These are phyloP conservation scores for Pipistrellus nathusii DNA, from an alignment of 2,797 vertebrate genomes.

Conservation along the genomic window DNA sequence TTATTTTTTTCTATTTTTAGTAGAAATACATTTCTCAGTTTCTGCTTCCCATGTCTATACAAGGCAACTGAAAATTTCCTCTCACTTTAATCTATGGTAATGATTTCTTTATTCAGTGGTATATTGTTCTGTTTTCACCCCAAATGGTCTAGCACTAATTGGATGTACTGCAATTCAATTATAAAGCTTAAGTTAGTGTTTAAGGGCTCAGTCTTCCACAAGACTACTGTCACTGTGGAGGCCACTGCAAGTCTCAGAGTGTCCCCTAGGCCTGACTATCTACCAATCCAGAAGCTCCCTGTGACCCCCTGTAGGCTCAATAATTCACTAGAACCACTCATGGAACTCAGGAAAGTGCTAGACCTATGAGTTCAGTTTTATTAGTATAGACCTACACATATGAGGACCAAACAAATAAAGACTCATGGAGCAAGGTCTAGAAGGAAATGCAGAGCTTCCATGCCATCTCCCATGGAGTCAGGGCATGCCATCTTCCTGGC, in stretches of 20 bases:
- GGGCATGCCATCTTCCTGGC: background rate
- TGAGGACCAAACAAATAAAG: background rate
- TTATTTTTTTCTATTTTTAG: background rate
- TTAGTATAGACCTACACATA: background rate
- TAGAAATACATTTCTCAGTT: constrained; percentile 12
- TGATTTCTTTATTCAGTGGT: background rate
- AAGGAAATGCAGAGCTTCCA: background rate
- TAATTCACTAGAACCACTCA: background rate
- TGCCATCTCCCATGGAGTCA: background rate
- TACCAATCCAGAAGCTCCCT: background rate
- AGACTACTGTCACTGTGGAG: background rate
- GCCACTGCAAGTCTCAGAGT: background rate
- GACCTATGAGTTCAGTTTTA: background rate
- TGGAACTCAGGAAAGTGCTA: background rate
- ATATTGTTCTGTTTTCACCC: background rate
- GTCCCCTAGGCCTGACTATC: background rate
- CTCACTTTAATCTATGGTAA: background rate
- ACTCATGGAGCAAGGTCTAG: background rate
- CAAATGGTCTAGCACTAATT: background rate
- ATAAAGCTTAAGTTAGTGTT: background rate
- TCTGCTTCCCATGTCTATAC: background rate
- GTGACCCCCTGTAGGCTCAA: background rate
- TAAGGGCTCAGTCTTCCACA: background rate
- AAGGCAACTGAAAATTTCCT: background rate
- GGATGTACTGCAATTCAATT: background rate